Conservation (phyloP, 2,797 vertebrate species). For the Coilia nasus region DNA sequence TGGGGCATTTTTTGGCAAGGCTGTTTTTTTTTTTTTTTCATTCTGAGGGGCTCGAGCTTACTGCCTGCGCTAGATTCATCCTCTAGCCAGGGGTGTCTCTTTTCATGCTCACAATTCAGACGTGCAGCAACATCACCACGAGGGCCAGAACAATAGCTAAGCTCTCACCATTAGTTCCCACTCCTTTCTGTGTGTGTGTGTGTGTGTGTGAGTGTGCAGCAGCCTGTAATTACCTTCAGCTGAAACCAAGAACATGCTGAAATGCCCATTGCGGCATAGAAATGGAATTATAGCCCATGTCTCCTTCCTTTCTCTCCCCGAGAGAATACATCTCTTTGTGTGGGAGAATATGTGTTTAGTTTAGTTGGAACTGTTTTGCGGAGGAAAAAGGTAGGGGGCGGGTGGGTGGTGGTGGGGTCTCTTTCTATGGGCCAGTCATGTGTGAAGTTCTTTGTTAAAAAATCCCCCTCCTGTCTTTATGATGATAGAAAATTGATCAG, state of each 20-base stretch:
- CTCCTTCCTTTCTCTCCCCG: conserved; percentile 67
- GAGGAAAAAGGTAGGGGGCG: conserved; percentile 31
- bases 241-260: conserved; percentile 88
- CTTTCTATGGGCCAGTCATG: conserved; percentile 81
- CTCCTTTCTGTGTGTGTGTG: conserved; percentile 47
- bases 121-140: neutral
- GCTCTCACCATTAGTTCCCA: conserved; percentile 55
- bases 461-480: conserved; percentile 83
- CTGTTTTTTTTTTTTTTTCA: no score
- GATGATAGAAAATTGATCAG: conserved; percentile 93
- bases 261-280: conserved; percentile 87
- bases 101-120: conserved; percentile 22
- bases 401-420: conserved; percentile 22
- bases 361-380: conserved; percentile 82
- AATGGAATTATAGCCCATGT: conserved; percentile 85
- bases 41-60: neutral
- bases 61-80: neutral
- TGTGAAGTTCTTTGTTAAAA: conserved; percentile 84
- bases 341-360: conserved; percentile 80
- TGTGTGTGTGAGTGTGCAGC: conserved; percentile 56
- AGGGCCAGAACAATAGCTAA: conserved; percentile 47
- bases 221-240: conserved; percentile 88
- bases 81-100: conserved; percentile 13
- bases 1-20: conserved; percentile 29
- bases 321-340: conserved; percentile 75